These are phyloP conservation scores for Salvator merianae DNA, from an alignment of 2,113 vertebrate genomes.

Conservation along the genomic window DNA sequence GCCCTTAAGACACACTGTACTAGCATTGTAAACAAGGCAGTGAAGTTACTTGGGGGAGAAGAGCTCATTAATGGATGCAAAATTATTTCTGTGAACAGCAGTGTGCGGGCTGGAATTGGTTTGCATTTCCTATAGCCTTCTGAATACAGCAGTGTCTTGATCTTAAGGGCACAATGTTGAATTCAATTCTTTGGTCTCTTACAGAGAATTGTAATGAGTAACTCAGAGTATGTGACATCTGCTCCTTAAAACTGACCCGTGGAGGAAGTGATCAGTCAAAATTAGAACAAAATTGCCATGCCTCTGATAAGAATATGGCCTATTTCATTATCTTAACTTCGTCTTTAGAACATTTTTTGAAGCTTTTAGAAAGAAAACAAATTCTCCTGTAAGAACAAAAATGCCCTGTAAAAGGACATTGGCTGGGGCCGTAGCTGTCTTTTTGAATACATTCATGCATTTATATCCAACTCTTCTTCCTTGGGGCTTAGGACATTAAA, in stretches of 20 bases:
- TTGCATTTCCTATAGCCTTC: neutral
- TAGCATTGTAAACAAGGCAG: neutral
- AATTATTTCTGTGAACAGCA: neutral
- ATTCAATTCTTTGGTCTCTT: neutral
- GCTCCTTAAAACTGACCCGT: neutral
- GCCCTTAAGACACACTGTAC: neutral
- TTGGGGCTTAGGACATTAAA: no score
- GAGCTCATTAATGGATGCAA: neutral
- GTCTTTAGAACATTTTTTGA: neutral
- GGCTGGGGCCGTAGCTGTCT: no score
- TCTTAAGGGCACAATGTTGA: neutral
- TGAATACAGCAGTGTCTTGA: neutral
- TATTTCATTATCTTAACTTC: neutral
- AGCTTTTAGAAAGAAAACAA: neutral
- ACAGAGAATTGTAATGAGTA: neutral
- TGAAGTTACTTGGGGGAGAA: neutral
- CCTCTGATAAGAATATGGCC: neutral
- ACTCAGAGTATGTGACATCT: neutral
- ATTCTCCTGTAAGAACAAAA: neutral
- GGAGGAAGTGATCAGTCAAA: neutral
- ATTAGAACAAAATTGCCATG: neutral
- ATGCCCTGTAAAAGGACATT: neutral
- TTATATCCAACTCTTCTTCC: no score
- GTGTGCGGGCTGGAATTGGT: neutral
- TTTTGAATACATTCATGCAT: no score